Percentiles rank a stretch among this genome's conserved stretches.
These are phyloP conservation scores for Thunnus albacares DNA, from an alignment of 2,797 vertebrate genomes.

Conservation along the genomic window DNA sequence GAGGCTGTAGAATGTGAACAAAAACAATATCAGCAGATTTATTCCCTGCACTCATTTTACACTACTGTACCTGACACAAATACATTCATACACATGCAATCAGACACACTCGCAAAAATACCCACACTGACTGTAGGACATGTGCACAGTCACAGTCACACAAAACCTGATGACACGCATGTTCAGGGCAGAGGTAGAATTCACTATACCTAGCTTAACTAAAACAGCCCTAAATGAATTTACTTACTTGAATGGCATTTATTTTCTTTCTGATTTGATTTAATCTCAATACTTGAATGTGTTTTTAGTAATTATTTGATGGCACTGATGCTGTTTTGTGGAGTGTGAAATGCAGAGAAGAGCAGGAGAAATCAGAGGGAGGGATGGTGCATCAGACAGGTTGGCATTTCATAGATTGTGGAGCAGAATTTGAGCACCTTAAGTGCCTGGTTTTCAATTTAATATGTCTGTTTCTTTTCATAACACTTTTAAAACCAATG, in stretches of 20 bases:
- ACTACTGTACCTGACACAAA: constrained; percentile 35
- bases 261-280: not conserved
- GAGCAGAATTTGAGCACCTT: not conserved
- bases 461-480: constrained; percentile 25
- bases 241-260: not conserved
- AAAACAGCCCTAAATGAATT: not conserved
- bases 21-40: constrained; percentile 77
- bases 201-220: not conserved
- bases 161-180: constrained; percentile 1
- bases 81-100: constrained; percentile 23
- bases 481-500: constrained; percentile 52
- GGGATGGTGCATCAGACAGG: not conserved
- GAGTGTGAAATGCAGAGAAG: not conserved
- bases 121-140: not conserved
- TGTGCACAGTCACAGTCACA: constrained; percentile 6
- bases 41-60: constrained; percentile 41
- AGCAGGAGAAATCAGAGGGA: not conserved
- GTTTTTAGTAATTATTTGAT: not conserved
- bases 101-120: not conserved
- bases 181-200: not conserved
- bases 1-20: constrained; percentile 67
- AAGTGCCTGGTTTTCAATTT: constrained; percentile 32
- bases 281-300: not conserved
- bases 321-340: constrained; percentile 3
- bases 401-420: constrained; percentile 7